Percentiles rank a stretch among this genome's conserved stretches.
These are phyloP conservation scores for Cheilosia grossa DNA, from an alignment of 2,888 invertebrate species.

Conservation along the genomic window DNA sequence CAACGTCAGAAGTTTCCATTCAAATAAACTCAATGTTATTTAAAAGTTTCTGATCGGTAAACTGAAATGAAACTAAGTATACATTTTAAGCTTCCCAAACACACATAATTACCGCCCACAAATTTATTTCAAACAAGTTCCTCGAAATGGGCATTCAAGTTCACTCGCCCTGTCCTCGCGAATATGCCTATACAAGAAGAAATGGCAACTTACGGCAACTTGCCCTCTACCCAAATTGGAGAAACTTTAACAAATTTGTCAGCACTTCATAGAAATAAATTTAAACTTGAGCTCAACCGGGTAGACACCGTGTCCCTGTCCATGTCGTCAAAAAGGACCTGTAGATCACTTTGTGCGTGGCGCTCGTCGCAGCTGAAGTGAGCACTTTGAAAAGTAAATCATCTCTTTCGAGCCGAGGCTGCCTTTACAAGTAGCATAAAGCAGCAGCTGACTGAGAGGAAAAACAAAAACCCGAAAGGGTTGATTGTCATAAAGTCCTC, in stretches of 20 bases:
- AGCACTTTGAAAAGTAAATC: no score
- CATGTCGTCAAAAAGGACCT: slow-evolving; percentile 7
- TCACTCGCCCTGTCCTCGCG: no score
- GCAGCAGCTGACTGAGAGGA: not conserved
- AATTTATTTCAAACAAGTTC: slow-evolving; percentile 33
- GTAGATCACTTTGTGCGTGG: slow-evolving; percentile 23
- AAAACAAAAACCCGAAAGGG: slow-evolving; percentile 17
- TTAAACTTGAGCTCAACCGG: slow-evolving; percentile 33
- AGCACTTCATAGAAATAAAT: slow-evolving; percentile 63
- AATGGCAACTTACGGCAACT: not conserved
- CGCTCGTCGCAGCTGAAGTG: slow-evolving; percentile 2
- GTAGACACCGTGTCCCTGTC: not conserved
- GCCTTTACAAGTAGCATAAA: not conserved
- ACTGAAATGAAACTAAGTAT: slow-evolving; percentile 34
- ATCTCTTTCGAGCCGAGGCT: not conserved
- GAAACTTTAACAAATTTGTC: slow-evolving; percentile 59
- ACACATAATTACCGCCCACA: slow-evolving; percentile 24
- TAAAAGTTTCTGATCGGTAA: not conserved
- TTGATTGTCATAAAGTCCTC: slow-evolving; percentile 65
- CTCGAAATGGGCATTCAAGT: slow-evolving; percentile 23
- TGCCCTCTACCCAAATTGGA: not conserved
- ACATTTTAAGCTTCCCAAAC: slow-evolving; percentile 15
- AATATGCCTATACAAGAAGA: slow-evolving; percentile 10
- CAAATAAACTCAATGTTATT: not conserved
- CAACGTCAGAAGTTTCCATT: not conserved